Conservation (phyloP, 2,797 vertebrate genomes). For the Fratercula arctica region DNA sequence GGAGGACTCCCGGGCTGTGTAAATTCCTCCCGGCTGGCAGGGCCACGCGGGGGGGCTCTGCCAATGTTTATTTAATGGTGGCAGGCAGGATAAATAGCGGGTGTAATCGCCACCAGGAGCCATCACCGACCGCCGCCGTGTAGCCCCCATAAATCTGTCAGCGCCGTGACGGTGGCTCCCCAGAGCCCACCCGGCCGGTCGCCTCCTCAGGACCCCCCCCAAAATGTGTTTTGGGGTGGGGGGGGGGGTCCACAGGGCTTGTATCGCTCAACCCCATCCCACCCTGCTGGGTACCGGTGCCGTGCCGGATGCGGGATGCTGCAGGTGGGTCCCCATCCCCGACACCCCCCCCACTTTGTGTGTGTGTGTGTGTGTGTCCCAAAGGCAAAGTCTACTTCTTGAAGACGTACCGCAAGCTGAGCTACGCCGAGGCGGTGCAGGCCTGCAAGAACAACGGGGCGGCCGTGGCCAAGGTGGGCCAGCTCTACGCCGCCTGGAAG, state of each 20-base stretch:
- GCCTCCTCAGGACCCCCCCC: background rate
- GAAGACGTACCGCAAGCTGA: conserved; percentile 92
- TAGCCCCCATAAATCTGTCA: background rate
- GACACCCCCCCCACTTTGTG: fast-evolving
- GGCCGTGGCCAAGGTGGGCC: conserved; percentile 88
- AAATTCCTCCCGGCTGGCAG: background rate
- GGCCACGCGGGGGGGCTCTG: background rate
- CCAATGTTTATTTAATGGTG: conserved; percentile 24
- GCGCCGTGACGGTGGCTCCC: fast-evolving
- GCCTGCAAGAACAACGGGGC: conserved; percentile 86
- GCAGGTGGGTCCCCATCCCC: background rate
- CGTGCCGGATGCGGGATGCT: background rate
- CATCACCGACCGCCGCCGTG: background rate
- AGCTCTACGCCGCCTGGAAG: conserved; percentile 95
- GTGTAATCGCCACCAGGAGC: background rate
- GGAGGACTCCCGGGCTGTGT: background rate
- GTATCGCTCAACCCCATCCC: background rate
- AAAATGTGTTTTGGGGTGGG: background rate
- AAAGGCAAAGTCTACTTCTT: conserved; percentile 93
- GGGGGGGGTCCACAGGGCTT: background rate
- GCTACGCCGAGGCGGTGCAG: conserved; percentile 85
- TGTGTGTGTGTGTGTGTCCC: background rate
- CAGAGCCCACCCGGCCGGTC: background rate
- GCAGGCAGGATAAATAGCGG: conserved; percentile 7
- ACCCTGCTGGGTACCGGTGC: background rate